Base-by-base conservation (phyloP, 2,113 vertebrate species). In the Rutilus rutilus region DNA sequence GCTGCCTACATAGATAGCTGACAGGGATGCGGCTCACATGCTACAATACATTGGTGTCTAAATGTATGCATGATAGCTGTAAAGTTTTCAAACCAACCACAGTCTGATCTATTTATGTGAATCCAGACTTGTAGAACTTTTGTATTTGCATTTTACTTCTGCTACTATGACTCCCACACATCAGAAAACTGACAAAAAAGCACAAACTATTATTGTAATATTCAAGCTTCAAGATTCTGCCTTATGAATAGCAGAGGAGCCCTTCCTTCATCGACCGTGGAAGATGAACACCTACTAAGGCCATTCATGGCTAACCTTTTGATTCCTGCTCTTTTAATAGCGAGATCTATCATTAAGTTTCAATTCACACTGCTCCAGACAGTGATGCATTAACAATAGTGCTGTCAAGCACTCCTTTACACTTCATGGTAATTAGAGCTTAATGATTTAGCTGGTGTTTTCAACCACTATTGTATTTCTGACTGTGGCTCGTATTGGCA, bases 361-460 rank as follows among this genome's bases (percentile, higher is more conserved):
- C 42, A 54, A 78, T 77, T 78, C 75, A 59, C 27, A 14, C 17
- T 14, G 45, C 30, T 82, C 62, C 27, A 82, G 62, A 82, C 62
- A 81, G n/a, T 81, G 42, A 81, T 5, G 15, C 62, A 82, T 69
- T 82, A 36, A 69, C 76, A 79, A 79, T 71, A 64, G 21, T 30
- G 84, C 50, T 62, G 77, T 45, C 74, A 85, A 42, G 47, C 75
- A 54, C 33, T 69, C 60, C 64, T 69, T 78, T 67, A 77, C 62
- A 85, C 78, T 78, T 78, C 84, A 69, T 39, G 19, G 75, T 78
- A 57, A 69, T 78, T 85, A 77, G 50, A 85, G 75, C 23, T 42
- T 86, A 86, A 74, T 86, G 65, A 80, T 86, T 47, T 69, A 64
- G 30, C 84, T 30, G 74, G 39, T 17, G 60, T 60, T 47, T 85